A percentile compares a stretch with the other conserved stretches of the same genome.
These are phyloP conservation scores for Heteractis magnifica DNA, from an alignment of 92 coral and sea anemone genomes.

Conservation along the genomic window DNA sequence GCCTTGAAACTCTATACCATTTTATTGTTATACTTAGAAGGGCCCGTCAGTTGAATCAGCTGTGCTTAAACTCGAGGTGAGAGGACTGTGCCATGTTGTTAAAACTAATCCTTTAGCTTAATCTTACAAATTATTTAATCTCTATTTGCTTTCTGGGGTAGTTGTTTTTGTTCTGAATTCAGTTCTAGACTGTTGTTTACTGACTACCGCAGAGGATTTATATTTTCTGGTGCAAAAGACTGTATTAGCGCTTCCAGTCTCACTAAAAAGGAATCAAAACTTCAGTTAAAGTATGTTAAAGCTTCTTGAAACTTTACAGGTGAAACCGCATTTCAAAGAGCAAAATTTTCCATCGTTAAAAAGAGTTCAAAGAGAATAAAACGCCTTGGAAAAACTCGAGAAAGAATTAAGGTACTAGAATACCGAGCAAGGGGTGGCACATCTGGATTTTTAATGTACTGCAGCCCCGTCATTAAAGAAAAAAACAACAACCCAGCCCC, in stretches of 20 bases:
- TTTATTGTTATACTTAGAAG: not conserved
- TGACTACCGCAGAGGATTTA: no score
- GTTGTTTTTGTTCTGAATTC: not conserved
- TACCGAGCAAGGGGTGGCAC: not conserved
- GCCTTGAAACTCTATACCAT: not conserved
- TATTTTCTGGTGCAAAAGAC: no score
- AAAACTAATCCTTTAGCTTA: conserved; percentile 5
- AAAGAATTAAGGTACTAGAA: not conserved
- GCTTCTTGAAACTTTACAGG: no score
- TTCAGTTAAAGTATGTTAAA: no score
- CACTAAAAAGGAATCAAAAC: no score
- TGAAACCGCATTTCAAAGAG: no score
- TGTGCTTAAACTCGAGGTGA: not conserved
- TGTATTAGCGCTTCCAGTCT: no score
- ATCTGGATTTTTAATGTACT: not conserved
- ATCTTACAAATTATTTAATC: conserved; percentile 7
- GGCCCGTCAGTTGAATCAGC: not conserved
- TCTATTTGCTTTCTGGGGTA: conserved; percentile 6
- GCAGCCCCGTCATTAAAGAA: not conserved
- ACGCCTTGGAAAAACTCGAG: not conserved
- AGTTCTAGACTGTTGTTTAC: no score
- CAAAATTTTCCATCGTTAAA: no score
- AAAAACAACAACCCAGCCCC: not conserved
- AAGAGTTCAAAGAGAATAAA: no score
- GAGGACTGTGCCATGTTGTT: not conserved